Conservation (phyloP, 1,140 invertebrate genomes). For the Brachionus asplanchnoidis region DNA sequence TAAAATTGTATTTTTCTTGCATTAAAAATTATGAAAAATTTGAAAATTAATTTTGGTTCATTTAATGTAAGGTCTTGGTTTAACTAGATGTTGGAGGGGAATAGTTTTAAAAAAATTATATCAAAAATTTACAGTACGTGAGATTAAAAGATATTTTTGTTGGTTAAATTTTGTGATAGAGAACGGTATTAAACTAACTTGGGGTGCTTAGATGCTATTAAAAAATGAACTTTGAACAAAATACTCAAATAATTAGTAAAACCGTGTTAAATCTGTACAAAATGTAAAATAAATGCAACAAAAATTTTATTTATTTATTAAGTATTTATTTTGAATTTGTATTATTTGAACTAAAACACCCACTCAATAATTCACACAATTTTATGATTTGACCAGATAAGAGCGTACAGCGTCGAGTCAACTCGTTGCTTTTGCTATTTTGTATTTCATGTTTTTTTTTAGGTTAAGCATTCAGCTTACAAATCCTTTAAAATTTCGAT, state of each 20-base stretch:
- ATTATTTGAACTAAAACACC: constrained; percentile 25
- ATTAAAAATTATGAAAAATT: too few species aligned
- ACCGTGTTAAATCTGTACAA: neutral
- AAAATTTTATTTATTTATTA: neutral
- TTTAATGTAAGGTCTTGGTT: too few species aligned
- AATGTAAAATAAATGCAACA: neutral
- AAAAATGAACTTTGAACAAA: neutral
- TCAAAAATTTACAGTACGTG: neutral
- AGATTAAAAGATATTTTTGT: neutral
- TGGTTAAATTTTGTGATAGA: neutral
- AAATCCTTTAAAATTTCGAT: constrained; percentile 33
- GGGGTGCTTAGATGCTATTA: neutral
- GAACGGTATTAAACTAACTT: neutral
- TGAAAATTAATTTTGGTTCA: too few species aligned
- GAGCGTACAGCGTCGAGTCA: neutral
- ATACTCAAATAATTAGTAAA: neutral
- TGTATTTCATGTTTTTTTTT: neutral
- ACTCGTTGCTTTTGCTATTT: neutral
- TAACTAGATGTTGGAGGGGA: too few species aligned
- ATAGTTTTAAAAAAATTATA: neutral
- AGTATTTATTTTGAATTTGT: constrained; percentile 34
- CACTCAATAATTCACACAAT: constrained; percentile 23
- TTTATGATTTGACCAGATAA: constrained; percentile 12
- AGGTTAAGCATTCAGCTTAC: constrained; percentile 21
- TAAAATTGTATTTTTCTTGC: too few species aligned